Base-by-base conservation (phyloP, 2,888 invertebrate species). In the Thera obeliscata region DNA sequence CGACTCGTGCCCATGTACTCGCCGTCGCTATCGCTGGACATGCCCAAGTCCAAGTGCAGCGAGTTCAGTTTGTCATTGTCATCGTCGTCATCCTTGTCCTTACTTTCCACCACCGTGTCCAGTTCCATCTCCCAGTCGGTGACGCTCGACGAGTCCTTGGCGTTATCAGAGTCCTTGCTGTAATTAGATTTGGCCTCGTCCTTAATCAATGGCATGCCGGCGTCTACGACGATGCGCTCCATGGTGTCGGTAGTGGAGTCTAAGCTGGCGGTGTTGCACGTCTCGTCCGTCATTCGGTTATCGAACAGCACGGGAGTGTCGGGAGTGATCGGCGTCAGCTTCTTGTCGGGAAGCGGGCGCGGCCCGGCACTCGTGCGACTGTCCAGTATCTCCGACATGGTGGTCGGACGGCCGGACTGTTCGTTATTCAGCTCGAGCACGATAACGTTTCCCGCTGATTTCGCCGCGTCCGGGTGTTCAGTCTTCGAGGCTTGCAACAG, bases 101-200 rank as follows among this genome's bases (percentile, higher is more conserved):
- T 93, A 43, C 87, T 83, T 22, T 63, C 69, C 69, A 72, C 70
- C 49, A 87, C 94, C 48, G 95, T 93, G 70, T 95, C 95, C 55
- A 95, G 81, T 78, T 95, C 95, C 88, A 95, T 94, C 81, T 95
- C 95, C 95, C 95, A 95, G 75, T 95, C 95, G 2, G 93, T 89
- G 64, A 90, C 90, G 71, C 88, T 90, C 59, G 93, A 88, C 33
- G 91, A 85, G 68, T 90, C 89, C 70, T 91, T 91, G 2, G 77
- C 84, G 33, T 77, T 84, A n/a, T 87, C 89, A 0, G 81, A 79
- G 60, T 87, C 86, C 74, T 91, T 90, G 58, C 76, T 79, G 69
- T 81, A 86, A 69, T 76, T 86, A 2, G 85, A 78, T 76, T 89
- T 89, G 2, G 75, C 72, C 46, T 85, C 85, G 46, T 84, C 87